Evolutionary conservation across 2,888 invertebrate species (phyloP), one percentile per base, ranked within the genome.

Genomic region (Drosophila atripex): DNA sequence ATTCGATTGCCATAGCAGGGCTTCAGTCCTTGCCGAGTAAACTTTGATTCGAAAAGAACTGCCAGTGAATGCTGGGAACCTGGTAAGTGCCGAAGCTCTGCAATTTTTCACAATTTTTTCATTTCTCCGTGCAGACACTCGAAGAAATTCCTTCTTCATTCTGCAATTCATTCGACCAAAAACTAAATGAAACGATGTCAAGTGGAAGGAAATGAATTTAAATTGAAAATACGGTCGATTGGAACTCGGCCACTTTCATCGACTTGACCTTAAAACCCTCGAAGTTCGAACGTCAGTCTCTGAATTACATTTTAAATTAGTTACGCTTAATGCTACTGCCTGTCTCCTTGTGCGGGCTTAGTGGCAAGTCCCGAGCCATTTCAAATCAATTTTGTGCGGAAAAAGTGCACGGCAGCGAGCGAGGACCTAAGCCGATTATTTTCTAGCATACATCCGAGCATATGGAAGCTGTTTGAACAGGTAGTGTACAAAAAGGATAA

Each of bases 371-470:
- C 8, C 59, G 53, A 12, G 43, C 58, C 23, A 52, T 65, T 65
- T 35, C 45, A 63, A 75, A 68, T 65, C 50, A 71, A 53, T 55
- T 78, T 70, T 16, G 57, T 35, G 46, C 64, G 39, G 65, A 58
- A 88, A 11, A 83, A 74, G 72, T 79, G 77, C 79, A 76, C 53
- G 18, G 49, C 30, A 50, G 65, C 46, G 63, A 18, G 39, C 39
- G 52, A 71, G 72, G 71, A 47, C 60, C 65, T 79, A 83, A 82
- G 72, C 86, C 54, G 69, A 69, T 82, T 74, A 83, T 65, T 52
- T 21, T 45, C 25, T 16, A 61, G 70, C 66, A 71, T 51, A 68
- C 60, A 82, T 65, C 68, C 21, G 14, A 66, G 70, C 54, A 74
- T 16, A 4, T 16, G 35, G 8, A 53, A 53, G 74, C 73, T 78